Conservation (phyloP, 2,888 invertebrate genomes). For the Acronicta alni region DNA sequence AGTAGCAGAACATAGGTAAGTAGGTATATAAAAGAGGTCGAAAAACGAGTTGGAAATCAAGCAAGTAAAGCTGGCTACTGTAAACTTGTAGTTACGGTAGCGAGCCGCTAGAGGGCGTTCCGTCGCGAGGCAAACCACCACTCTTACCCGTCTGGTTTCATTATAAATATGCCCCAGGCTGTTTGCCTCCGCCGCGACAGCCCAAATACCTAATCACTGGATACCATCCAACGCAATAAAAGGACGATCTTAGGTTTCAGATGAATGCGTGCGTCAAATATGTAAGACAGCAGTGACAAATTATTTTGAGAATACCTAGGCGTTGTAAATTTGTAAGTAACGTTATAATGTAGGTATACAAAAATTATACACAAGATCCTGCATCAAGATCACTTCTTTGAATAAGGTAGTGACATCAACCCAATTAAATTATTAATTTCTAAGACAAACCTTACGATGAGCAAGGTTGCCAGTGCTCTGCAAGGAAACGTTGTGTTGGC, state of each 20-base stretch:
- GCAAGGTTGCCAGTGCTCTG: no score
- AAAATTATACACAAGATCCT: no score
- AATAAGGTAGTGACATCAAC: no score
- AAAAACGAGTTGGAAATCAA: slow-evolving; percentile 52
- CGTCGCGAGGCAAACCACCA: slow-evolving; percentile 62
- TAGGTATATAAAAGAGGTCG: slow-evolving; percentile 23
- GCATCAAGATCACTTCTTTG: no score
- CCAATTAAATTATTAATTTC: no score
- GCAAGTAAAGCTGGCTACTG: slow-evolving; percentile 52
- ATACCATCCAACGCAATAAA: slow-evolving; percentile 55
- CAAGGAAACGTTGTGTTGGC: no score
- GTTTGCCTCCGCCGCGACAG: slow-evolving; percentile 66
- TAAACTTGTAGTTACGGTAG: slow-evolving; percentile 52
- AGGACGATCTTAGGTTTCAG: slow-evolving; percentile 25
- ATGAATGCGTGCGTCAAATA: slow-evolving; percentile 4
- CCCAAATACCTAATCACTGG: slow-evolving; percentile 67
- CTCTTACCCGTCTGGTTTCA: slow-evolving; percentile 75
- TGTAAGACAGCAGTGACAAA: no score
- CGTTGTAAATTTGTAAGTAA: no score
- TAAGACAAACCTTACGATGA: no score
- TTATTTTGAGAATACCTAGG: no score
- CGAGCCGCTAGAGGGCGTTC: slow-evolving; percentile 59
- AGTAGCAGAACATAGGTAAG: slow-evolving; percentile 24
- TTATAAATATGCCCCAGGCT: slow-evolving; percentile 73
- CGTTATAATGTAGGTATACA: no score